A percentile compares a stretch with the other conserved stretches of the same genome.
phyloP scores from a whole-genome alignment of 1,140 invertebrate species.

The Musca domestica region DNA sequence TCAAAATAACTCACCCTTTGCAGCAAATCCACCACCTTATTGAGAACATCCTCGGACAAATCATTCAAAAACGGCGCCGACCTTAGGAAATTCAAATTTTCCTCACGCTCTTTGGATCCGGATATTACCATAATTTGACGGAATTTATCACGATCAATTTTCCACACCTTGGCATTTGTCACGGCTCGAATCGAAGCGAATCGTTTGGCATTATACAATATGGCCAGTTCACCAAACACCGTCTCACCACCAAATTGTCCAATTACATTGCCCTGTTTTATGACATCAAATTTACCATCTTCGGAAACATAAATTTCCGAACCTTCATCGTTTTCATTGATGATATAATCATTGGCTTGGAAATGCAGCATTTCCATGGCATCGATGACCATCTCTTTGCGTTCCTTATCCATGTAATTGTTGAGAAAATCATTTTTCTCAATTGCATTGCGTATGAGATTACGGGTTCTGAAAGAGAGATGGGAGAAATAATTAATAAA shows the following conservation, averaged over 20 bases:
- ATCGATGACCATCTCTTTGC: constrained; percentile 81
- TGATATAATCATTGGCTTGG: constrained; percentile 73
- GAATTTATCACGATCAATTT: constrained; percentile 80
- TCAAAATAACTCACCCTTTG: constrained; percentile 67
- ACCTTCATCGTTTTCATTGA: constrained; percentile 81
- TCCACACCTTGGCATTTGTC: constrained; percentile 83
- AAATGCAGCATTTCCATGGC: constrained; percentile 86
- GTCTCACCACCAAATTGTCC: constrained; percentile 79
- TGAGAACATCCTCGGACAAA: constrained; percentile 75
- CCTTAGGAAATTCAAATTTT: constrained; percentile 79
- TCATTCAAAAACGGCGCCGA: constrained; percentile 82
- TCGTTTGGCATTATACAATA: constrained; percentile 89
- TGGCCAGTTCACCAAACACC: constrained; percentile 91
- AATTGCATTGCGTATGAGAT: constrained; percentile 62
- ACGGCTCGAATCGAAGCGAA: constrained; percentile 81
- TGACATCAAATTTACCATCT: constrained; percentile 82
- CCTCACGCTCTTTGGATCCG: constrained; percentile 74
- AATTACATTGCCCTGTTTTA: constrained; percentile 74
- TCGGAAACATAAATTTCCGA: constrained; percentile 79
- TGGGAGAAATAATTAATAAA: background rate
- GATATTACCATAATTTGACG: constrained; percentile 85
- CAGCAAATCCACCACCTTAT: constrained; percentile 85
- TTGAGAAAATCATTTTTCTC: constrained; percentile 90
- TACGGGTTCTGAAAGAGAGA: constrained; percentile 51
- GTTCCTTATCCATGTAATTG: constrained; percentile 80